These are phyloP conservation scores for Isaurus tuberculatus DNA, from an alignment of 92 coral and sea anemone species.

Conservation along the genomic window DNA sequence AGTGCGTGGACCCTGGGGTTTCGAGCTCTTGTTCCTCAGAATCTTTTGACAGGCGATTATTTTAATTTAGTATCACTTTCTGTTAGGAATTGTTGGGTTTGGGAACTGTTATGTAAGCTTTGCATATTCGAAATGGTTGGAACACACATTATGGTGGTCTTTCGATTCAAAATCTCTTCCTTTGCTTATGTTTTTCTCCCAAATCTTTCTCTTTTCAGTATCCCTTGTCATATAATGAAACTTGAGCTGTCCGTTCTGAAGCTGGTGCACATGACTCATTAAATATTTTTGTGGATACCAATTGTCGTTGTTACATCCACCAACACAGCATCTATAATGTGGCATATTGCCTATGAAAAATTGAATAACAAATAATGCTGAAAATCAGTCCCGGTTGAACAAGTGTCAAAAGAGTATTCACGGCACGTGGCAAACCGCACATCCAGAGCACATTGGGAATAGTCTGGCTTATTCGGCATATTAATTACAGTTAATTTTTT, in stretches of 20 bases:
- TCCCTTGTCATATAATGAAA: slow-evolving; percentile 28
- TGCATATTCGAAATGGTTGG: no score
- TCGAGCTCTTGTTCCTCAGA: no score
- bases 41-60: no score
- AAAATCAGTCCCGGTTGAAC: neutral
- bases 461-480: neutral
- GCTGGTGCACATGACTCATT: slow-evolving; percentile 25
- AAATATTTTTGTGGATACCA: slow-evolving; percentile 9
- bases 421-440: neutral
- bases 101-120: no score
- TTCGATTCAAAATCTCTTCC: slow-evolving; percentile 24
- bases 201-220: neutral
- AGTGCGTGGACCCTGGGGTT: no score
- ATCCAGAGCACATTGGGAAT: neutral
- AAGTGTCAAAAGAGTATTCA: neutral
- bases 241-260: slow-evolving; percentile 25
- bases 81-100: neutral
- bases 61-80: neutral
- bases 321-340: slow-evolving; percentile 38
- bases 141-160: no score
- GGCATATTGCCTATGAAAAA: slow-evolving; percentile 37
- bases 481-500: neutral
- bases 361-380: slow-evolving; percentile 1
- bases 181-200: slow-evolving; percentile 19
- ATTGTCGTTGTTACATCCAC: slow-evolving; percentile 38